phyloP scores from a whole-genome alignment of 2,113 vertebrate genomes.

The Semnopithecus entellus region DNA sequence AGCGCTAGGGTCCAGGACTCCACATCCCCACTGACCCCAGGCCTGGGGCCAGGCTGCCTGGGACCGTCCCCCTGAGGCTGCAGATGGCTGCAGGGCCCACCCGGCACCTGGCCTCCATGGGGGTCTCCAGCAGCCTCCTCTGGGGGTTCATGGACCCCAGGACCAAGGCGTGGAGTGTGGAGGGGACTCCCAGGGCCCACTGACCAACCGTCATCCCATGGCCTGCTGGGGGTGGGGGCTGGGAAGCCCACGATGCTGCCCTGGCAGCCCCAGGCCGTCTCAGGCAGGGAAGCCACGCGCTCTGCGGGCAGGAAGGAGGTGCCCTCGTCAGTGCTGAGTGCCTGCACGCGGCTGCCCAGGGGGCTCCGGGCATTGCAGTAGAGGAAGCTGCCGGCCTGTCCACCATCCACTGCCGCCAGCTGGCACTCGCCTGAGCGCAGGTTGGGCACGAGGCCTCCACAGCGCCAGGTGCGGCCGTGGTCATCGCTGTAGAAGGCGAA shows the following conservation, averaged over 20 bases:
- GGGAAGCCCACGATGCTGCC: constrained; percentile 94
- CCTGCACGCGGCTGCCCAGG: constrained; percentile 92
- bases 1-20: fast-evolving
- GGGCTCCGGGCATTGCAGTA: constrained; percentile 95
- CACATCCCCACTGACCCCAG: fast-evolving
- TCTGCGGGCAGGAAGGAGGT: constrained; percentile 89
- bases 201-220: fast-evolving
- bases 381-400: constrained; percentile 87
- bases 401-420: constrained; percentile 91
- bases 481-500: constrained; percentile 96
- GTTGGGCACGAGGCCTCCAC: constrained; percentile 89
- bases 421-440: constrained; percentile 95
- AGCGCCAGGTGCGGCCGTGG: constrained; percentile 90
- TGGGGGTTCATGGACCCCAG: fast-evolving
- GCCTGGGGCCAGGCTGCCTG: neutral
- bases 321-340: constrained; percentile 90
- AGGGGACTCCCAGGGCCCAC: fast-evolving
- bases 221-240: constrained; percentile 69
- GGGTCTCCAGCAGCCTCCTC: fast-evolving
- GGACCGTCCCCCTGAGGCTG: fast-evolving
- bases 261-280: constrained; percentile 92
- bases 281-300: constrained; percentile 89
- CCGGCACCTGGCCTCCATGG: fast-evolving
- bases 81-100: fast-evolving
- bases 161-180: fast-evolving